These are phyloP conservation scores for Pardosa pseudoannulata DNA, from an alignment of 2,888 invertebrate genomes.

Conservation along the genomic window DNA sequence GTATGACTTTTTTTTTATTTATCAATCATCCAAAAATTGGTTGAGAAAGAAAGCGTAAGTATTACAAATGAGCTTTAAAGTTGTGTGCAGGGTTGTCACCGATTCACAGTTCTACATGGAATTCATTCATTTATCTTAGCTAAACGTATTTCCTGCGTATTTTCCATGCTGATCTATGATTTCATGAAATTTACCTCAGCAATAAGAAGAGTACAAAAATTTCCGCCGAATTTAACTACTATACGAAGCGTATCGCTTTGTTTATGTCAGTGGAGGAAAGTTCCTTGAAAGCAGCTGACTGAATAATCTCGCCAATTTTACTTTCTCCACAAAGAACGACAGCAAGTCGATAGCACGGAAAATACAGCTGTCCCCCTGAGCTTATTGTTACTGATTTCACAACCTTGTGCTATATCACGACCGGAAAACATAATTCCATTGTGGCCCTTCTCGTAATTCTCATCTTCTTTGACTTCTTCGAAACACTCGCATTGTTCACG, in stretches of 20 bases:
- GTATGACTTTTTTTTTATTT: too few relatives aligned
- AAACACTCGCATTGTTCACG: constrained; percentile 53
- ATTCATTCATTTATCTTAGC: too few relatives aligned
- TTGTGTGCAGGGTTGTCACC: too few relatives aligned
- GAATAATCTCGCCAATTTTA: not conserved
- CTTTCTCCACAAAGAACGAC: constrained; percentile 4
- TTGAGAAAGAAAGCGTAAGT: too few relatives aligned
- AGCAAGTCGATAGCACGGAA: not conserved
- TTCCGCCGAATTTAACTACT: not conserved
- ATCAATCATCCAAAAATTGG: too few relatives aligned
- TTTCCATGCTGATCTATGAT: too few relatives aligned
- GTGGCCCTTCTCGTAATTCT: constrained; percentile 55
- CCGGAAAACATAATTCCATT: constrained; percentile 69
- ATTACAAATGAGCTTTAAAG: too few relatives aligned
- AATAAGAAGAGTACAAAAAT: not conserved
- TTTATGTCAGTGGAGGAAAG: not conserved
- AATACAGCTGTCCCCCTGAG: constrained; percentile 9
- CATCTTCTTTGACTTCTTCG: constrained; percentile 49
- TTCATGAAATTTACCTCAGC: too few relatives aligned
- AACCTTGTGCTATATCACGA: constrained; percentile 69
- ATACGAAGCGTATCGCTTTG: not conserved
- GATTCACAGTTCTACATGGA: too few relatives aligned
- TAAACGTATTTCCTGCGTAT: too few relatives aligned
- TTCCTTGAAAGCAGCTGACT: not conserved
- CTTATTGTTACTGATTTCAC: constrained; percentile 61